These are phyloP conservation scores for Heliothis peltigera DNA, from an alignment of 2,888 invertebrate genomes.

Conservation along the genomic window DNA sequence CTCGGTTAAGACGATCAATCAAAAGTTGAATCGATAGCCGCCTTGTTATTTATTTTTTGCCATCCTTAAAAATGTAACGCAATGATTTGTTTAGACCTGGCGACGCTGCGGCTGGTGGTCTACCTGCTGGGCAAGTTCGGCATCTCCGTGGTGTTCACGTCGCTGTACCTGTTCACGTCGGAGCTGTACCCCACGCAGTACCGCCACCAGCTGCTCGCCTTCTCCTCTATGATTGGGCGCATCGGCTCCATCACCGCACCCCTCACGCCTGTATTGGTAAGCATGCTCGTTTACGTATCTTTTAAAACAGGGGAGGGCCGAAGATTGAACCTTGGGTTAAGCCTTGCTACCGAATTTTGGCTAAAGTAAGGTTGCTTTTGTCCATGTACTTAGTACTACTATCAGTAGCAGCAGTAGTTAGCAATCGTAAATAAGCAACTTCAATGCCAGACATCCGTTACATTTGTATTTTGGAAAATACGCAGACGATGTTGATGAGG, in stretches of 20 bases:
- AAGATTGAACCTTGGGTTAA: background rate
- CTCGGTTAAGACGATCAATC: no score
- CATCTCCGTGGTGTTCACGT: slow-evolving; percentile 91
- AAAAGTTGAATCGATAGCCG: no score
- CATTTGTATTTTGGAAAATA: no score
- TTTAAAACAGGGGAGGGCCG: background rate
- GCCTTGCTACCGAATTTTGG: background rate
- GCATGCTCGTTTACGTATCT: slow-evolving; percentile 37
- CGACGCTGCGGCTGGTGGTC: slow-evolving; percentile 78
- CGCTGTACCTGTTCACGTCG: slow-evolving; percentile 92
- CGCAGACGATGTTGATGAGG: no score
- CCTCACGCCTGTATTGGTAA: slow-evolving; percentile 91
- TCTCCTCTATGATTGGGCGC: slow-evolving; percentile 93
- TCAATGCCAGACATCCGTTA: no score
- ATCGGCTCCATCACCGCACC: slow-evolving; percentile 93
- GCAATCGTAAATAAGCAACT: no score
- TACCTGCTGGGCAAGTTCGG: slow-evolving; percentile 92
- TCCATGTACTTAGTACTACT: no score
- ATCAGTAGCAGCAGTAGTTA: no score
- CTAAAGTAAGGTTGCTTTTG: no score
- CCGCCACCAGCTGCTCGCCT: slow-evolving; percentile 91
- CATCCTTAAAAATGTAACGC: background rate
- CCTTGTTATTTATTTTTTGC: no score
- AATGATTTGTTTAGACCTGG: slow-evolving; percentile 66
- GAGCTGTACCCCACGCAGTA: slow-evolving; percentile 93